These are phyloP conservation scores for Musca vetustissima DNA, from an alignment of 1,140 invertebrate species.

Conservation along the genomic window DNA sequence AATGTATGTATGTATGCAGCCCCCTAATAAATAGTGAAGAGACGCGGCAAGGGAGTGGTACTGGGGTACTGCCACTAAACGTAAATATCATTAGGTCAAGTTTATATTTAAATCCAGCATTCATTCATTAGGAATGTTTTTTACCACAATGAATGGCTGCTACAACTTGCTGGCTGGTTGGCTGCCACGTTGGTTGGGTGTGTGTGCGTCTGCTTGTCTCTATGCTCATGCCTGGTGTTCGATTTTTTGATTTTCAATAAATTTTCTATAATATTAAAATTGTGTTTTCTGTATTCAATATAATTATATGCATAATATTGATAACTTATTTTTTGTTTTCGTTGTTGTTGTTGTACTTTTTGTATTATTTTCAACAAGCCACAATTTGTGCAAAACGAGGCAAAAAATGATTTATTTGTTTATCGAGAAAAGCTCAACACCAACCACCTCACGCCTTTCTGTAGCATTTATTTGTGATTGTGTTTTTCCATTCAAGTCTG, in stretches of 20 bases:
- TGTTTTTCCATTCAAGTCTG: too few species aligned
- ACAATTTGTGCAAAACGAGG: neutral
- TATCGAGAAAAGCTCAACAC: conserved; percentile 15
- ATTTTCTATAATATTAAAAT: neutral
- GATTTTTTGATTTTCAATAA: neutral
- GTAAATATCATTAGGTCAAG: conserved; percentile 22
- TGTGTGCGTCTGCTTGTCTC: too few species aligned
- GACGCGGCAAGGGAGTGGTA: too few species aligned
- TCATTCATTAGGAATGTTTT: conserved; percentile 13
- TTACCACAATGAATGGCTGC: too few species aligned
- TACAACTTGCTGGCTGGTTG: too few species aligned
- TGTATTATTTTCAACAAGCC: conserved; percentile 8
- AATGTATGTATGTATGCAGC: too few species aligned
- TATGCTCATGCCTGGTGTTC: too few species aligned
- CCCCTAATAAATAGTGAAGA: too few species aligned
- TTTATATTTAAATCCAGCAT: conserved; percentile 8
- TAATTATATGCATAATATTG: conserved; percentile 23
- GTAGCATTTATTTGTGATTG: too few species aligned
- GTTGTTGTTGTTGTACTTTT: too few species aligned
- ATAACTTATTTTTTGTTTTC: conserved; percentile 1
- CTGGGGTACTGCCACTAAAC: neutral
- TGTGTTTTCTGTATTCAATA: neutral
- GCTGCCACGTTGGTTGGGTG: too few species aligned
- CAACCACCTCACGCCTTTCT: conserved; percentile 15
- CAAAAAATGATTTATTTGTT: conserved; percentile 20